A percentile compares a stretch with the other conserved stretches of the same genome.
Evolutionary conservation across 2,888 invertebrate species (phyloP).

Genomic region (Polydrusus tereticollis): DNA sequence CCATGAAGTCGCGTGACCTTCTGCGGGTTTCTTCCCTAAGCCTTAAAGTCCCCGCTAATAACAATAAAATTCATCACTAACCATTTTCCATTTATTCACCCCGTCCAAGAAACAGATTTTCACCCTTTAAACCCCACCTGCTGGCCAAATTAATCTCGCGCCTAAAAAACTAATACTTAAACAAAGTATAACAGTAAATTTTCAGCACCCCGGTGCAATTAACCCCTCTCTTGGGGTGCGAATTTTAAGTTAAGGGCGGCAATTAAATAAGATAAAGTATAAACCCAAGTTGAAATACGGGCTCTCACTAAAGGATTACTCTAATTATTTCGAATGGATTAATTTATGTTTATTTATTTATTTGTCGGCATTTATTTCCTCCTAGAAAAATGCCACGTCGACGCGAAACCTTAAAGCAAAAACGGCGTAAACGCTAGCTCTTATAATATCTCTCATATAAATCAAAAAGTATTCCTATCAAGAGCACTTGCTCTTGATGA

Average conservation of each 20-base stretch:
- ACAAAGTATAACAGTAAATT: constrained; percentile 47
- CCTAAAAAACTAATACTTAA: constrained; percentile 40
- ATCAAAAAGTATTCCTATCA: too few relatives aligned
- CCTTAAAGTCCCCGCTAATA: too few relatives aligned
- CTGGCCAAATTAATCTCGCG: constrained; percentile 23
- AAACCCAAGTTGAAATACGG: constrained; percentile 37
- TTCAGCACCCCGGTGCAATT: constrained; percentile 42
- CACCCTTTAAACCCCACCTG: constrained; percentile 27
- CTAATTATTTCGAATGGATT: constrained; percentile 23
- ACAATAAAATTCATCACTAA: too few relatives aligned
- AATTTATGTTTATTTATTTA: constrained; percentile 12
- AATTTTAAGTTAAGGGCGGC: constrained; percentile 37
- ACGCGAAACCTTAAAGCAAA: too few relatives aligned
- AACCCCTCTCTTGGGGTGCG: constrained; percentile 16
- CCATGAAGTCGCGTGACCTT: too few relatives aligned
- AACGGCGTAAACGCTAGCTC: too few relatives aligned
- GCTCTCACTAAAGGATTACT: constrained; percentile 2
- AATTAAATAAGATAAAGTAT: constrained; percentile 48
- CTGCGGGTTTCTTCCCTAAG: too few relatives aligned
- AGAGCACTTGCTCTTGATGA: too few relatives aligned
- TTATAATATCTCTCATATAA: too few relatives aligned
- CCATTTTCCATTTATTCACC: too few relatives aligned
- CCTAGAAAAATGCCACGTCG: too few relatives aligned
- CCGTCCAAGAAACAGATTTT: constrained; percentile 8
- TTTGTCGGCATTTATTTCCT: too few relatives aligned